phyloP scores from a whole-genome alignment of 2,797 vertebrate genomes.

The Pseudochaenichthys georgianus region DNA sequence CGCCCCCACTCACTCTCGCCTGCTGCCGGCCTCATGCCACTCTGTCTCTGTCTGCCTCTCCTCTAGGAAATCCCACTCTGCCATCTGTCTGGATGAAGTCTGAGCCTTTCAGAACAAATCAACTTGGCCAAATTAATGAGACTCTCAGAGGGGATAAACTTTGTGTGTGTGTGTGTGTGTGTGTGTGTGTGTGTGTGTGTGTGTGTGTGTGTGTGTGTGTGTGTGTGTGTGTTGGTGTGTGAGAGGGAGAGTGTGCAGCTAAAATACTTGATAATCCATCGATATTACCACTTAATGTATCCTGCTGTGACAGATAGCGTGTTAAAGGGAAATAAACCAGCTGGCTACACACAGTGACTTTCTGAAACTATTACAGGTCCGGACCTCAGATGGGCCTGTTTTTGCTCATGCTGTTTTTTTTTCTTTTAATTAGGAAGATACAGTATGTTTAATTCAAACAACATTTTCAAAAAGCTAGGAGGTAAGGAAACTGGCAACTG shows the following conservation, averaged over 20 bases:
- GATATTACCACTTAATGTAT: slow-evolving; percentile 52
- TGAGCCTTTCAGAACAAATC: slow-evolving; percentile 72
- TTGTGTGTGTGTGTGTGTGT: slow-evolving; percentile 31
- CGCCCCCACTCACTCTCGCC: slow-evolving; percentile 7
- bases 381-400: slow-evolving; percentile 19
- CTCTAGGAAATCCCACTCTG: slow-evolving; percentile 75
- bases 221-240: slow-evolving; percentile 24
- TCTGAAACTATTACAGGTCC: slow-evolving; percentile 21
- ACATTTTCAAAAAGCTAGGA: neutral
- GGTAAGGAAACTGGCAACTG: neutral
- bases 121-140: slow-evolving; percentile 73
- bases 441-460: neutral
- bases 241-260: slow-evolving; percentile 13
- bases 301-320: slow-evolving; percentile 46
- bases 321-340: slow-evolving; percentile 33
- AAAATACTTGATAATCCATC: slow-evolving; percentile 70
- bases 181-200: slow-evolving; percentile 27
- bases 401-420: neutral
- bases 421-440: neutral
- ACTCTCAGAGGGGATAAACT: slow-evolving; percentile 68
- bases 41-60: slow-evolving; percentile 36
- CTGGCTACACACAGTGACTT: slow-evolving; percentile 28
- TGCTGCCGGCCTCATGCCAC: slow-evolving; percentile 22
- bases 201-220: slow-evolving; percentile 31
- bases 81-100: slow-evolving; percentile 78